A percentile compares a stretch with the other conserved stretches of the same genome.
Evolutionary conservation across 1,140 invertebrate genomes (phyloP).

Genomic region (Drosophila bocqueti): DNA sequence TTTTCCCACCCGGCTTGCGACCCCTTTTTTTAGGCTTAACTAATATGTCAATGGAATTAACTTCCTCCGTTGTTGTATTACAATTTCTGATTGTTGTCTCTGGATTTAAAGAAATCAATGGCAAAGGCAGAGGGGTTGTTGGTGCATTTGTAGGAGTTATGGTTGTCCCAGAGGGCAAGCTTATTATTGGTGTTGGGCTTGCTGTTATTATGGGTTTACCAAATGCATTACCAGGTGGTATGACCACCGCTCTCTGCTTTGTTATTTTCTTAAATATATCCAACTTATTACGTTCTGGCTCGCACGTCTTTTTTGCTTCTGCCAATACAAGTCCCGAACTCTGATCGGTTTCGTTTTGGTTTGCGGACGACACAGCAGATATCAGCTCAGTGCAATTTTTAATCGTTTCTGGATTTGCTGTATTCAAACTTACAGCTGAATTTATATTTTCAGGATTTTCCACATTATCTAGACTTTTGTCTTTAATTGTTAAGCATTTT

Average conservation of each 20-base stretch:
- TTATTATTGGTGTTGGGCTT: conserved; percentile 51
- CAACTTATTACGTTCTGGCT: conserved; percentile 92
- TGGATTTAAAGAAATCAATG: conserved; percentile 1
- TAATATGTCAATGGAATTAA: conserved; percentile 6
- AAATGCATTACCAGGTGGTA: conserved; percentile 18
- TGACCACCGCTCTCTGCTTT: conserved; percentile 54
- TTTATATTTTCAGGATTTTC: neutral
- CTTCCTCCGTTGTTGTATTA: neutral
- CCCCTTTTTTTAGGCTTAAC: conserved; percentile 73
- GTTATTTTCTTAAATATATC: conserved; percentile 94
- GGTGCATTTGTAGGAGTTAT: conserved; percentile 65
- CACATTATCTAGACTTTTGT: neutral
- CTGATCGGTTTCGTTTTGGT: neutral
- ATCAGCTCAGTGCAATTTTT: neutral
- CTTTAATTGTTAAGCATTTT: conserved; percentile 6
- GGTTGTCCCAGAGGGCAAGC: conserved; percentile 75
- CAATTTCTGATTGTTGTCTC: neutral
- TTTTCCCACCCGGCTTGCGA: conserved; percentile 76
- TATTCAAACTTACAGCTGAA: neutral
- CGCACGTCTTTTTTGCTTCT: conserved; percentile 86
- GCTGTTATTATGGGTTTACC: conserved; percentile 1
- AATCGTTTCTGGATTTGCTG: neutral
- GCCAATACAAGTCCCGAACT: neutral
- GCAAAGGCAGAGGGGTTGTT: too few relatives aligned
- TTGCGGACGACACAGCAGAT: neutral